phyloP scores from a whole-genome alignment of 2,113 vertebrate species.

The Fregetta grallaria region DNA sequence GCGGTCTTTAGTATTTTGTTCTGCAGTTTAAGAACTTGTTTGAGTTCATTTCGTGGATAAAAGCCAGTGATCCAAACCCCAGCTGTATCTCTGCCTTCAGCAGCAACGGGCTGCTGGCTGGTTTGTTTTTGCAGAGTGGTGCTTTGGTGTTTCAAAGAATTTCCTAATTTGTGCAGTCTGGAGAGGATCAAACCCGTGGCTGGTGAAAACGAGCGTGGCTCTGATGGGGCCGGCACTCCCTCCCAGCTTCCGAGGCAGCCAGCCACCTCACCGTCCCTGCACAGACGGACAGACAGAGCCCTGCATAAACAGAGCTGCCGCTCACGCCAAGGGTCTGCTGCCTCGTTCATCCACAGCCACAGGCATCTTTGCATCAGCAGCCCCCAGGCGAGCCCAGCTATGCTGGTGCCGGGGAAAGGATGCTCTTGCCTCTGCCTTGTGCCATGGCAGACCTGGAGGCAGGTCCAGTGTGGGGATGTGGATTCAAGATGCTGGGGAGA shows the following conservation, averaged over 20 bases:
- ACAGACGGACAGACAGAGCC: not conserved
- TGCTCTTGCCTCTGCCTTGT: not conserved
- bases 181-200: not conserved
- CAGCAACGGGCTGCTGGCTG: not conserved
- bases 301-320: fast-evolving
- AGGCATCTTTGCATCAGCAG: not conserved
- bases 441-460: not conserved
- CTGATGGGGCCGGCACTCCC: not conserved
- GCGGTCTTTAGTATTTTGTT: not conserved
- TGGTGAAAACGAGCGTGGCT: not conserved
- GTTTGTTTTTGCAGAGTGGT: not conserved
- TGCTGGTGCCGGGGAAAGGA: not conserved
- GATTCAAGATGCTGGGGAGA: not conserved
- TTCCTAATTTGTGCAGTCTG: not conserved
- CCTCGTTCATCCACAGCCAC: fast-evolving
- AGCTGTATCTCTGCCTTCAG: not conserved
- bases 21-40: not conserved
- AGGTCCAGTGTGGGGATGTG: not conserved
- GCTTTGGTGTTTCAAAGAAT: not conserved
- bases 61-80: not conserved
- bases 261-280: not conserved
- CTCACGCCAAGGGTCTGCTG: fast-evolving
- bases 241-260: not conserved
- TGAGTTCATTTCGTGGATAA: not conserved
- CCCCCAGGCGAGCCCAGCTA: not conserved